Conservation (phyloP, 2,888 invertebrate genomes). For the Ormyrus rosae region DNA sequence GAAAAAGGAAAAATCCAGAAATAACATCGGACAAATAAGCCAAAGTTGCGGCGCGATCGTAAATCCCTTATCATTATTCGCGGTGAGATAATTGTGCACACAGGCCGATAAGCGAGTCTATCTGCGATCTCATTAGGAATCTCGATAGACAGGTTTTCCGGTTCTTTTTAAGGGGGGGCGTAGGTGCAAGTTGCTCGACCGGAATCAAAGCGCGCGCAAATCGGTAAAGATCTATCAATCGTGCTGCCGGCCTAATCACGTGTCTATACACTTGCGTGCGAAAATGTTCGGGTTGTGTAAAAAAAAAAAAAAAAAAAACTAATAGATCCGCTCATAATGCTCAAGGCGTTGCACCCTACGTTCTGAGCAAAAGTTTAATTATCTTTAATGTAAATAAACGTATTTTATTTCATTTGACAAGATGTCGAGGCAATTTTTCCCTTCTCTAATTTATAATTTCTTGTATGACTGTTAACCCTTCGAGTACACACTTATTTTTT, state of each 20-base stretch:
- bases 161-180: slow-evolving; percentile 53
- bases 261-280: neutral
- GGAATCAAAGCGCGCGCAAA: slow-evolving; percentile 33
- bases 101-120: slow-evolving; percentile 15
- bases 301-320: too few species aligned
- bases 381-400: too few species aligned
- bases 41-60: slow-evolving; percentile 10
- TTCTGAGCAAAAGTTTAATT: too few species aligned
- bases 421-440: too few species aligned
- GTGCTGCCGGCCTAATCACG: neutral
- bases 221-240: neutral
- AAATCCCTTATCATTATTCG: slow-evolving; percentile 44
- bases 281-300: neutral
- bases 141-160: slow-evolving; percentile 50
- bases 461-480: too few species aligned
- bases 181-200: slow-evolving; percentile 59
- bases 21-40: slow-evolving; percentile 32
- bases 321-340: too few species aligned
- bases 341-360: too few species aligned
- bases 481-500: too few species aligned
- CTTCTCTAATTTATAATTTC: too few species aligned
- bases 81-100: slow-evolving; percentile 31
- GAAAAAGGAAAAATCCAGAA: slow-evolving; percentile 26
- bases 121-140: slow-evolving; percentile 52
- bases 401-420: too few species aligned